Base-by-base conservation (phyloP, 2,113 vertebrate species). In the Plecturocebus donacophilus region DNA sequence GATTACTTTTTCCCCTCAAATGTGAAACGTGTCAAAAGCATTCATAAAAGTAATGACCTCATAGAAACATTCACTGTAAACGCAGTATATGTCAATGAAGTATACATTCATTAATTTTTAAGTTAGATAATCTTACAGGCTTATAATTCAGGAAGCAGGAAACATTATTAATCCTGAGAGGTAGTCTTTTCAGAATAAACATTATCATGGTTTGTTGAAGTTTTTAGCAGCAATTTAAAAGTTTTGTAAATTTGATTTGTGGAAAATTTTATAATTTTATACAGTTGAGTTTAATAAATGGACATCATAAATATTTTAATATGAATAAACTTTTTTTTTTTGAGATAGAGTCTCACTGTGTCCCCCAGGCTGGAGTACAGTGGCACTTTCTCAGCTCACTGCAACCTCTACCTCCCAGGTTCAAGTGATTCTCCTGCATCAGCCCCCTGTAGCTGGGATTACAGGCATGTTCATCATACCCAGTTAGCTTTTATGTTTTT, bases 1-100 rank as follows among this genome's bases (percentile, higher is more conserved):
- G 61, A 76, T 71, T 85, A 35, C 20, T 88, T 82, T 86, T 87
- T 58, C 8, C 5, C 14, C 42, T 19, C n/a, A 12, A 84, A 35
- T 92, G 64, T 87, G 58, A 97, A 90, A 25, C 2, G 86, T 56
- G 58, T 92, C 79, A 95, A 70, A 96, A 84, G 4, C 66, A 38
- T 56, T 80, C 38, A 68, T 79, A 93, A 71, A 83, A 20, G 9
- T 75, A 83, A 82, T 64, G 32, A 66, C 11, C 79, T 38, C 80
- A 84, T 20, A 52, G 85, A 87, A 79, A 52, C 49, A 56, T 11
- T 64, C 56, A 71, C 14, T 88, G 49, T 42, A 88, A 88, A 83
- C 16, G 66, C 11, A 64, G 27, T 25, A 4, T 45, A n/a, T 27
- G 20, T 32, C 56, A 86, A 91, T 20, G 82, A 4, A 38, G 11